Base-by-base conservation (phyloP, 2,113 vertebrate species). In the Tiliqua scincoides region DNA sequence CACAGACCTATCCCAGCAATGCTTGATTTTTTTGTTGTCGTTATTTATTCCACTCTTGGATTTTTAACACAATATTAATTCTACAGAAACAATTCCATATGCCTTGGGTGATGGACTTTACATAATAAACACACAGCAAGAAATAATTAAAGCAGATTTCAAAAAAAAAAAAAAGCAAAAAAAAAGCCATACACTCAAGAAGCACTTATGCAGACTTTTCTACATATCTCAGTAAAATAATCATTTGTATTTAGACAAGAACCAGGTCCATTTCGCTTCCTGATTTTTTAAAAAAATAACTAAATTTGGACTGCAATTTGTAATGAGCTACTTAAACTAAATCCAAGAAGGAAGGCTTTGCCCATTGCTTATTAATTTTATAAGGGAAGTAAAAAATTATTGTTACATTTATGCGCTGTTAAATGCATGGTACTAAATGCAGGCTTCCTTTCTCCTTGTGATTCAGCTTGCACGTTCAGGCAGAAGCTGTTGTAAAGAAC, bases 401-500 rank as follows among this genome's bases (percentile, higher is more conserved):
- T 61, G 17, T 82, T 37, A 48, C 81, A 0, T 0, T 79, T 0
- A 0, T 52, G 72, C 37, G 12, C 52, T 80, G 68, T 80, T 82
- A 76, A 63, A 84, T 80, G 80, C 23, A 63, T 57, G 20, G 21
- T 43, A 17, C 88, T 92, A 77, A 77, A 80, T 76, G 65, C 48
- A 83, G 79, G 79, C 48, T 73, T 78, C 84, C 68, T 77, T 81
- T 86, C 78, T 85, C 1, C 0, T 87, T 90, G 62, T 71, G 87
- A 75, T 40, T 91, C 89, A 79, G 73, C 63, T 89, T 92, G 84
- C 79, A 80, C 88, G 3, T 81, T 89, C n/a, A 87, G 88, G 62
- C 54, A 6, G 90, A 75, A 93, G 91, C 86, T 89, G 84, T 73
- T 52, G 92, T 91, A 93, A 93, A 87, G 59, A 89, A 93, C 70